Conservation (phyloP, 2,113 vertebrate genomes). For the Steatornis caripensis region DNA sequence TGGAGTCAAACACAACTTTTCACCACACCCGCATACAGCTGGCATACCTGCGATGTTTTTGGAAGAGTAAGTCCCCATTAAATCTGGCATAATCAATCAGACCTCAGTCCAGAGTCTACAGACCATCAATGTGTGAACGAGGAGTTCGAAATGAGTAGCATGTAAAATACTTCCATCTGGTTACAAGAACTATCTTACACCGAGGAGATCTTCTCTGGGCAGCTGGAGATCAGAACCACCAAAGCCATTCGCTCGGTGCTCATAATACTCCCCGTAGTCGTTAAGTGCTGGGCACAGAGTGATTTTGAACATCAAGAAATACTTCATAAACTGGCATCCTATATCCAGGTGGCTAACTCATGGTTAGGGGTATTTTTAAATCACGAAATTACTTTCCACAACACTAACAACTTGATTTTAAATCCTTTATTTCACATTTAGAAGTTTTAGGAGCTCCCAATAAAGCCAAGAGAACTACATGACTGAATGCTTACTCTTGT, state of each 20-base stretch:
- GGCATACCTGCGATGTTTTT: neutral
- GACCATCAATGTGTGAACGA: neutral
- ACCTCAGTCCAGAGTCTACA: neutral
- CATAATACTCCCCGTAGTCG: neutral
- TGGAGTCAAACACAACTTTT: neutral
- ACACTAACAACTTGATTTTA: neutral
- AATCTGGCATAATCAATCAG: conserved; percentile 10
- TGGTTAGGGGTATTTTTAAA: neutral
- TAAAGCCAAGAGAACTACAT: neutral
- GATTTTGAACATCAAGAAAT: neutral
- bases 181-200: neutral
- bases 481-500: neutral
- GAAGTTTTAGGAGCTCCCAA: neutral
- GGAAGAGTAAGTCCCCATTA: neutral
- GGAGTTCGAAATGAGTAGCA: neutral
- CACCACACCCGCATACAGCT: neutral
- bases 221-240: neutral
- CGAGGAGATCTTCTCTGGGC: neutral
- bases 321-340: neutral
- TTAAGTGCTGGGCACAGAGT: neutral
- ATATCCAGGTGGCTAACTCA: neutral
- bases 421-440: neutral
- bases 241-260: neutral
- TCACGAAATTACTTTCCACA: neutral
- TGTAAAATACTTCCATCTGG: neutral